Evolutionary conservation across 2,888 invertebrate genomes (phyloP), one percentile per base, ranked within the genome.

Genomic region (Drosophila emarginata): DNA sequence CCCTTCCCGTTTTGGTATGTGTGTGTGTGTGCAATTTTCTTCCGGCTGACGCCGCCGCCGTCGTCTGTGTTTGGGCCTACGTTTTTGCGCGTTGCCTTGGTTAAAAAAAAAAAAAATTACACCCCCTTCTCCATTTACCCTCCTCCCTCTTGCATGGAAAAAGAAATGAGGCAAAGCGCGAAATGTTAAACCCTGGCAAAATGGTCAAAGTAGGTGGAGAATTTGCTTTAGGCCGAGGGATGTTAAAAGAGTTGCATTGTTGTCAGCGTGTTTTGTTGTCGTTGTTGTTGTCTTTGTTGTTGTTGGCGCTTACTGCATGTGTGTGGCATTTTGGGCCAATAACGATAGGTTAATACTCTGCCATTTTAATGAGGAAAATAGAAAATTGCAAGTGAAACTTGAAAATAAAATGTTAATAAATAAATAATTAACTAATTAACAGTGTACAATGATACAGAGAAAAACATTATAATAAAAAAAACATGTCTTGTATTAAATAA

Each of bases 251-350:
- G 76, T 71, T 82, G 81, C 85, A 86, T 80, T 86, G 86, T 86
- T 86, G 81, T 82, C 84, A 82, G 83, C 83, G 77, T 70, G 51
- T 12, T 23, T 28, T 74, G 80, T 78, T 81, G 81, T 81, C 80
- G 71, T 70, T 64, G 59, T 72, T 11, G 9, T 32, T 32, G 9
- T 32, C 9, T 7, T 32, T 32, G 26, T 80, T 85, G 86, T 85
- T 85, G 81, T 82, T 80, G 80, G 78, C 86, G 83, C 86, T 85
- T 82, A 68, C 11, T 32, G 80, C 78, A 77, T 85, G 80, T 78
- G 86, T 82, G 67, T 39, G 23, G 12, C 40, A 18, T 45, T 11
- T 28, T 26, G 36, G 14, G 64, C 60, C 51, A 21, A 61, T 64
- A 51, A 72, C 81, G 80, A 85, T 78, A 45, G 37, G 15, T 23